Evolutionary conservation across 1,140 invertebrate genomes (phyloP), one percentile per base, ranked within the genome.

Genomic region (Drosophila sucinea): DNA sequence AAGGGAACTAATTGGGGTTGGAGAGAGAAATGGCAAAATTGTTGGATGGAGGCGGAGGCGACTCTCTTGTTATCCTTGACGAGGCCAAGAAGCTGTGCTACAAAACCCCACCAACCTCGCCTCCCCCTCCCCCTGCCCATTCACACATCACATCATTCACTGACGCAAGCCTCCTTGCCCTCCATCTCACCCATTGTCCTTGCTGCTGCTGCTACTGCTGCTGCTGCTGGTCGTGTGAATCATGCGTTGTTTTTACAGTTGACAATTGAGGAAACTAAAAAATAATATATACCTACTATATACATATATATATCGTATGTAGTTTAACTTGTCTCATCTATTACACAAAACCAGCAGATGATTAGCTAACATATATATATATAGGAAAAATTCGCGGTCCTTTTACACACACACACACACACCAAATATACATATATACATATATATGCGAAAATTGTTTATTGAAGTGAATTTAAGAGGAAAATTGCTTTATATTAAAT

Each of bases 401-500:
- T 29, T 25, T 35, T 17, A 17, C 32, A 33, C 6, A 62, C 17
- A 41, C 10, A 47, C 55, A 25, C 55, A 0, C 25, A 63, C 44
- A 71, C 67, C 17, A 17, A 17, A 17, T 17, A 44, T 70, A 64
- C 35, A 51, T 60, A 63, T 63, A 41, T 58, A 51, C 54, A 64
- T 61, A 61, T 67, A 40, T 40, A 60, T 61, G 55, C 41, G 58
- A 68, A 86, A 86, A 86, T 86, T 86, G 82, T 79, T 86, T 86
- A 86, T 81, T 86, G 82, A 86, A 86, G 82, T 86, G 82, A 86
- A 86, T 81, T 86, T 86, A 66, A 86, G 78, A 79, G 82, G 82
- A 86, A 86, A 86, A 86, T 86, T 86, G 82, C 82, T 86, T 86
- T 86, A 81, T 86, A 85, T 81, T 79, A 85, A 86, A 85, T 85